These are phyloP conservation scores for Sclerurus mexicanus DNA, from an alignment of 2,113 vertebrate species.

Conservation along the genomic window DNA sequence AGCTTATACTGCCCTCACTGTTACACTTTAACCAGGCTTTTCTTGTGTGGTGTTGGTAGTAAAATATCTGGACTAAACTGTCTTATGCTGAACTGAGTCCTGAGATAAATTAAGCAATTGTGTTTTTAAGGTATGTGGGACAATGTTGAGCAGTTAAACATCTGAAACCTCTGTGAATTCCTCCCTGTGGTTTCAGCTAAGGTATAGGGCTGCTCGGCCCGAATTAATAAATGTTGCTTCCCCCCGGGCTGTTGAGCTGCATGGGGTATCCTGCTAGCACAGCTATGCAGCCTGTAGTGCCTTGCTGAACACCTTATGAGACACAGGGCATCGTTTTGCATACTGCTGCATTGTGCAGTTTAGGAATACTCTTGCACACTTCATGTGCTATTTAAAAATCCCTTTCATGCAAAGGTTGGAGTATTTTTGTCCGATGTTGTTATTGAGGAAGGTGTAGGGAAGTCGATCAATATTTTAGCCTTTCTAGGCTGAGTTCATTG, in stretches of 20 bases:
- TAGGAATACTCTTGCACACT: neutral
- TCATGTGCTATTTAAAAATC: neutral
- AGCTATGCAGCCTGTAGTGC: accelerated
- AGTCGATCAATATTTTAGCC: neutral
- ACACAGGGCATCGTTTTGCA: accelerated
- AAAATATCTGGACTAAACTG: neutral
- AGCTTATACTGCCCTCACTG: neutral
- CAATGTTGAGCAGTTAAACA: neutral
- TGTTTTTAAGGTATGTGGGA: neutral
- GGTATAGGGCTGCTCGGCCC: neutral
- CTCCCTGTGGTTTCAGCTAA: neutral
- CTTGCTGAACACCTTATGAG: accelerated
- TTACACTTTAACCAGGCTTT: neutral
- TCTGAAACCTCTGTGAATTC: neutral
- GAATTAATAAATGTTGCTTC: neutral
- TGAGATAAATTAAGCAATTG: neutral
- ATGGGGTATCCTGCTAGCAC: neutral
- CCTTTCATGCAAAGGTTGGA: neutral
- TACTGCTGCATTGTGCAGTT: neutral
- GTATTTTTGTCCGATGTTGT: neutral
- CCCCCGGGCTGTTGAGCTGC: neutral
- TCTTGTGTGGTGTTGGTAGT: neutral
- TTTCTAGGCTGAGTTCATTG: neutral
- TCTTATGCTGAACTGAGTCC: neutral
- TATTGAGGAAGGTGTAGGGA: neutral